Conservation (phyloP, 2,888 invertebrate genomes). For the Eupeodes luniger region DNA sequence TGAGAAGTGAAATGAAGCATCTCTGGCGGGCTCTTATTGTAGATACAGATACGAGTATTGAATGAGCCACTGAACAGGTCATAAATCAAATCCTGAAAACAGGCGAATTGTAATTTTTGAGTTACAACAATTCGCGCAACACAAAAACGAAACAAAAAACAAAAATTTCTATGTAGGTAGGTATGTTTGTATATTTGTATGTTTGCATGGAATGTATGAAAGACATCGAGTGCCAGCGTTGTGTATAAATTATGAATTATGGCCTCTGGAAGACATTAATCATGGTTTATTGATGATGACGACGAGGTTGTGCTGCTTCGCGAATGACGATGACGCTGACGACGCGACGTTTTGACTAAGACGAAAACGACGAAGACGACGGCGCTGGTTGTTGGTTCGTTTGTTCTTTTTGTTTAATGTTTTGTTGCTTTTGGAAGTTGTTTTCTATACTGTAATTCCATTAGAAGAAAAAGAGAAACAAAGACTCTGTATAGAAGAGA, state of each 20-base stretch:
- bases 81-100: constrained; percentile 74
- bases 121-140: constrained; percentile 64
- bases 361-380: constrained; percentile 67
- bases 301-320: constrained; percentile 73
- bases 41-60: neutral
- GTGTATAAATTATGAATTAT: constrained; percentile 75
- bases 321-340: constrained; percentile 35
- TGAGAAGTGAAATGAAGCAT: constrained; percentile 15
- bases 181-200: too few species aligned
- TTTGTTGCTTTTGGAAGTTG: constrained; percentile 61
- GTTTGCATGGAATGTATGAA: constrained; percentile 9
- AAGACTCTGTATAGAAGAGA: neutral
- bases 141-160: constrained; percentile 29
- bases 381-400: constrained; percentile 5
- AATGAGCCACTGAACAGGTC: constrained; percentile 71
- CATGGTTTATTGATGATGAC: constrained; percentile 76
- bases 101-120: constrained; percentile 76
- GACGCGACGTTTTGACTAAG: constrained; percentile 10
- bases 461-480: constrained; percentile 20
- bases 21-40: constrained; percentile 35
- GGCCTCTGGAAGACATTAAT: constrained; percentile 76
- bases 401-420: constrained; percentile 44
- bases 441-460: constrained; percentile 41
- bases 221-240: constrained; percentile 62
- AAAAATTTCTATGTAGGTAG: neutral